Conservation (phyloP, 2,888 invertebrate species). For the Steinernema carpocapsae region DNA sequence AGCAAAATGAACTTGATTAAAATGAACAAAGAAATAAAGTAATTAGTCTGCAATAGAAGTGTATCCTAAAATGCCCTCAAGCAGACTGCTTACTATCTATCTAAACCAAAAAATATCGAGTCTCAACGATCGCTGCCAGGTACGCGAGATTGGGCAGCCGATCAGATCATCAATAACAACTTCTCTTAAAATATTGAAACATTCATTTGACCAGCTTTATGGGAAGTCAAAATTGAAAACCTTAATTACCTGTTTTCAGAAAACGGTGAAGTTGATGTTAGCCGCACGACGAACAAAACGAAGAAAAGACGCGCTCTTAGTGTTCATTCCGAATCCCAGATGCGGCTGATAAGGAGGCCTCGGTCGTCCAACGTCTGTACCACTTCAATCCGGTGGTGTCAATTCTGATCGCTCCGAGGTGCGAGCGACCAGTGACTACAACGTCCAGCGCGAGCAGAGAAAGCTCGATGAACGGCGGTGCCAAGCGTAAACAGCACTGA, state of each 20-base stretch:
- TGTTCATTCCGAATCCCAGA: slow-evolving; percentile 29
- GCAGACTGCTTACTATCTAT: too few relatives aligned
- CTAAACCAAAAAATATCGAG: too few relatives aligned
- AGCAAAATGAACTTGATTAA: too few relatives aligned
- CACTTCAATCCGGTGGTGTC: neutral
- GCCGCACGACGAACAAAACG: slow-evolving; percentile 20
- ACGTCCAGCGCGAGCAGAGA: neutral
- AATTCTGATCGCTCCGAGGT: neutral
- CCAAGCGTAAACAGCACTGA: neutral
- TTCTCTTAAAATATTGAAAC: too few relatives aligned
- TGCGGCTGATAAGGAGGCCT: slow-evolving; percentile 25
- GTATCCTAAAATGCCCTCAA: too few relatives aligned
- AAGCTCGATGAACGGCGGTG: neutral
- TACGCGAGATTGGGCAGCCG: too few relatives aligned
- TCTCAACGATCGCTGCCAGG: too few relatives aligned
- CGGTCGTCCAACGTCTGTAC: slow-evolving; percentile 24
- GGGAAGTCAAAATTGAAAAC: too few relatives aligned
- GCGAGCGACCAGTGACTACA: neutral
- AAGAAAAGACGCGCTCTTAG: slow-evolving; percentile 25
- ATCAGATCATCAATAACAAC: too few relatives aligned
- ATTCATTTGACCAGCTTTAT: too few relatives aligned
- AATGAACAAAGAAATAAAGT: too few relatives aligned
- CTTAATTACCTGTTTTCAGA: slow-evolving; percentile 1
- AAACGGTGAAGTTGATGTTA: slow-evolving; percentile 6
- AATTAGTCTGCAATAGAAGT: too few relatives aligned